Evolutionary conservation across 2,113 vertebrate species (phyloP), one percentile per base, ranked within the genome.

Genomic region (Saccopteryx bilineata): DNA sequence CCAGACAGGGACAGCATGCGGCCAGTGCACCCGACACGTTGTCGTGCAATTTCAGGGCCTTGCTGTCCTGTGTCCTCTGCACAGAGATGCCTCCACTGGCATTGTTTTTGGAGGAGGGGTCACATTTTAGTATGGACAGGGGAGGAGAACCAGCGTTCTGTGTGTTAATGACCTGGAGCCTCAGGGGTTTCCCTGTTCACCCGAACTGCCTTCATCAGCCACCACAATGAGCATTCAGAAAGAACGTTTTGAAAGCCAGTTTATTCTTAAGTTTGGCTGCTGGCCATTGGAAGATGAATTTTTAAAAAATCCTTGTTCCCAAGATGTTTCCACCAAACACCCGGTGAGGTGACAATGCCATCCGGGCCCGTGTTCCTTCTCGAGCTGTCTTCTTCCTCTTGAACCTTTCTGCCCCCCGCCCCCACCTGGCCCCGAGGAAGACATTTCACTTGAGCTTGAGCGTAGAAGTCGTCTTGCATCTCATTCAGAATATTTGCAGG

Each of bases 391-490:
- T 87, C 1, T 52, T 95, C n/a, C 39, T 39, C 39, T 39, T 39
- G 39, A 39, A 39, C 39, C 39, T 39, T 39, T 39, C 39, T 39
- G 3, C 39, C 39, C 39, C 39, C 39, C 39, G 39, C 39, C 39
- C 39, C 39, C 39, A 39, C 39, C 39, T 39, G 39, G 82, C 71
- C 66, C 79, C 24, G 2, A n/a, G 65, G 81, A 58, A 58, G 5
- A 83, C 19, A 60, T 54, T 93, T 95, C 82, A 52, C 86, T 95
- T 96, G 81, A 87, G 89, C 86, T 95, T 96, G 81, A 87, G 89
- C 92, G 91, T 95, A 68, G 90, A 94, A 97, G 88, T n/a, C 12
- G 61, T 63, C 82, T 2, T 5, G 5, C 58, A 10, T 83, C 94
- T 94, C 54, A 31, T 80, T 87, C 5, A 46, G 95, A 83, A 91